Evolutionary conservation across 2,113 vertebrate species (phyloP), one percentile per base, ranked within the genome.

Genomic region (Pachypanchax playfairii): DNA sequence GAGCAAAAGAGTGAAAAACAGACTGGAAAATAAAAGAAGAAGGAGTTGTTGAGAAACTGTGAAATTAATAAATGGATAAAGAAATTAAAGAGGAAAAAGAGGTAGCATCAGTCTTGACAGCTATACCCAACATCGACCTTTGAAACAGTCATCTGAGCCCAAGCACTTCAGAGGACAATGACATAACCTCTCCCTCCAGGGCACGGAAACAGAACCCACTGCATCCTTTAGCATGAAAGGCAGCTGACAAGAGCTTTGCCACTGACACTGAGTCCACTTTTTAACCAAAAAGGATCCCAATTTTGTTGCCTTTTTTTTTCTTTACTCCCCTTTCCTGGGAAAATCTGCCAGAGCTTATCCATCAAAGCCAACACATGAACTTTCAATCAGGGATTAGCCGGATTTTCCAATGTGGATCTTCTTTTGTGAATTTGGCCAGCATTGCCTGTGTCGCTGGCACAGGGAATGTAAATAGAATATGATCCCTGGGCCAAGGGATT

Each of bases 351-450:
- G 90, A 92, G 91, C 90, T 91, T 91, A 91, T 89, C 91, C 89
- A 92, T 91, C 83, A 83, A 88, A 92, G 92, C 92, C 92, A 93
- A 92, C 84, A 92, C 91, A 91, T 93, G 92, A 93, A 93, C 92
- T 93, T 93, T 93, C 91, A 93, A 92, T 93, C 92, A 91, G 89
- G 91, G 92, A 93, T 93, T 93, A 93, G 91, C 91, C 90, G 92
- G 92, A 92, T 93, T 93, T 93, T 93, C 90, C 91, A 91, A 92
- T 92, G 91, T 91, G 92, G 92, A 93, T 93, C 92, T 93, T 93
- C 92, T 93, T 93, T 93, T 92, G 91, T 92, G 91, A 92, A 93
- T 91, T 93, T 93, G 92, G 92, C 91, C 90, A 88, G 91, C 90
- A 72, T 89, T 82, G 90, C 88, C 90, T 90, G 89, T 91, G 91